A percentile compares a stretch with the other conserved stretches of the same genome.
phyloP scores from a whole-genome alignment of 1,140 invertebrate species.

The Mactra quadrangularis region DNA sequence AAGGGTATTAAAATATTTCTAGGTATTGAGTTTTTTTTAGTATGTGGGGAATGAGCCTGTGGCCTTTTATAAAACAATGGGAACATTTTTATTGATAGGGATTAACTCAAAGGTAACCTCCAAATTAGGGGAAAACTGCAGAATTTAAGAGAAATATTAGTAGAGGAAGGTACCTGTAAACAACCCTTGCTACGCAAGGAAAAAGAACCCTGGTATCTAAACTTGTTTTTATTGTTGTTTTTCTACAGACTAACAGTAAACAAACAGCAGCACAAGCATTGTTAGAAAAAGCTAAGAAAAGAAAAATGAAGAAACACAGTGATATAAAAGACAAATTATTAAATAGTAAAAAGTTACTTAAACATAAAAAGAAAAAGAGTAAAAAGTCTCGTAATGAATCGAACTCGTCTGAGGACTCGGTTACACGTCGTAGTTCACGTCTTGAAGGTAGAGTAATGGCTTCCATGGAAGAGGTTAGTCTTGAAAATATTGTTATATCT shows the following conservation, averaged over 20 bases:
- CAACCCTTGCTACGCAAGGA: too few relatives aligned
- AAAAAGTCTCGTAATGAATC: constrained; percentile 13
- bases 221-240: neutral
- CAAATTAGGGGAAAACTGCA: too few relatives aligned
- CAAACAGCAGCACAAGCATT: constrained; percentile 31
- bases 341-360: neutral
- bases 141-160: too few relatives aligned
- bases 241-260: constrained; percentile 18
- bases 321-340: constrained; percentile 4
- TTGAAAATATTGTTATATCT: constrained; percentile 51
- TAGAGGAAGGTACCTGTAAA: too few relatives aligned
- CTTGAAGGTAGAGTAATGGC: constrained; percentile 35
- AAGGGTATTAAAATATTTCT: too few relatives aligned
- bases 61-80: too few relatives aligned
- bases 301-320: constrained; percentile 20
- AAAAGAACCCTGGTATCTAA: too few relatives aligned
- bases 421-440: constrained; percentile 37
- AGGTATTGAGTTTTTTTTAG: too few relatives aligned
- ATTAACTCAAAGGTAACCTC: too few relatives aligned
- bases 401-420: constrained; percentile 46
- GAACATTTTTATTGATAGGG: too few relatives aligned
- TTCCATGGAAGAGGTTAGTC: constrained; percentile 51
- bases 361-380: neutral
- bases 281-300: constrained; percentile 51
- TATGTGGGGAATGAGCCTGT: too few relatives aligned